These are phyloP conservation scores for Labeo calbasu DNA, from an alignment of 2,797 vertebrate species.

Conservation along the genomic window DNA sequence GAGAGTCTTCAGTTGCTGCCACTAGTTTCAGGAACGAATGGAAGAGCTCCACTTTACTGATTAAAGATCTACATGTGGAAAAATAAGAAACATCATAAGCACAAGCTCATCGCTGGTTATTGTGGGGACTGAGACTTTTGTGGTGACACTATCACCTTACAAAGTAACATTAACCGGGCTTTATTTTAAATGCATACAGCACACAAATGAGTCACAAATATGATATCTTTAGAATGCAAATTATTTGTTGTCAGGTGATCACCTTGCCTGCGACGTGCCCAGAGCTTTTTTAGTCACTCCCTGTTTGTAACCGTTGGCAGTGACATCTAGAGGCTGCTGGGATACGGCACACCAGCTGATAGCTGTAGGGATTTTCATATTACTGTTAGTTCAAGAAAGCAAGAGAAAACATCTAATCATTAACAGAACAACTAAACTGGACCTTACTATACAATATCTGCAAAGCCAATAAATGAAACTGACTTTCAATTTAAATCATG, in stretches of 20 bases:
- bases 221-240: not conserved
- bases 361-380: constrained; percentile 71
- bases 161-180: not conserved
- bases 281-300: constrained; percentile 87
- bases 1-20: constrained; percentile 73
- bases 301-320: constrained; percentile 90
- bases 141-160: not conserved
- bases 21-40: constrained; percentile 84
- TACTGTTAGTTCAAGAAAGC: not conserved
- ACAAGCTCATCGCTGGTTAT: not conserved
- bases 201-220: not conserved
- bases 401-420: not conserved
- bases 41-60: constrained; percentile 93
- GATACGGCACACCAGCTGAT: constrained; percentile 92
- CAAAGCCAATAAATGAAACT: too few relatives aligned
- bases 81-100: not conserved
- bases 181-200: not conserved
- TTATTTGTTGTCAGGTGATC: not conserved
- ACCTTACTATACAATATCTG: not conserved
- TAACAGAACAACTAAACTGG: not conserved
- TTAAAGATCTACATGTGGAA: constrained; percentile 80
- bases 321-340: constrained; percentile 89
- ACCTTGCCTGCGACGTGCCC: constrained; percentile 85
- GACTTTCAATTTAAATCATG: not conserved
- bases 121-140: not conserved